These are phyloP conservation scores for Stichodactyla helianthus DNA, from an alignment of 64 coral and sea anemone genomes.

Conservation along the genomic window DNA sequence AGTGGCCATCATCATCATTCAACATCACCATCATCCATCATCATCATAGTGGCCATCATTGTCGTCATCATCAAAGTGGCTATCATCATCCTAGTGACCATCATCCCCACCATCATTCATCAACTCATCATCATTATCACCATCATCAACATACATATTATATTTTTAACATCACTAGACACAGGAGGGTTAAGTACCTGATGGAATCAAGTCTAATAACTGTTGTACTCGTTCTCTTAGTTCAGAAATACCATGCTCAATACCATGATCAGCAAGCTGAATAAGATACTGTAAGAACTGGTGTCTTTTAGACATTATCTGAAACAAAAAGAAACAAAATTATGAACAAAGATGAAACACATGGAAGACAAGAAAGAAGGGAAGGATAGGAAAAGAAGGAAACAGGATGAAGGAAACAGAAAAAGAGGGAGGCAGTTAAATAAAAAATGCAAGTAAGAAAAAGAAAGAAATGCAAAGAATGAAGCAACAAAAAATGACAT, in stretches of 20 bases:
- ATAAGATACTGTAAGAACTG: slow-evolving; percentile 81
- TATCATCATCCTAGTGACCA: no score
- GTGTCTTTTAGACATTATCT: slow-evolving; percentile 93
- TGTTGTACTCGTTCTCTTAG: slow-evolving; percentile 88
- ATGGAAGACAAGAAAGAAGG: neutral
- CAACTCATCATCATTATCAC: no score
- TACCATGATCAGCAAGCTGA: slow-evolving; percentile 77
- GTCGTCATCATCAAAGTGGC: no score
- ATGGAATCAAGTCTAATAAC: slow-evolving; percentile 86
- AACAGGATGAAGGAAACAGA: neutral
- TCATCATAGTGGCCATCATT: no score
- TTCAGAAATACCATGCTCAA: slow-evolving; percentile 76
- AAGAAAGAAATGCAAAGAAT: neutral
- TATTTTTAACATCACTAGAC: no score
- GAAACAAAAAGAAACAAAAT: slow-evolving; percentile 1
- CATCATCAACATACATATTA: no score
- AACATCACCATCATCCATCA: neutral
- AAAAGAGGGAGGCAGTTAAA: neutral
- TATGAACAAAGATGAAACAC: neutral
- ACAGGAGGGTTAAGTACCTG: slow-evolving; percentile 40
- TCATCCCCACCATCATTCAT: neutral
- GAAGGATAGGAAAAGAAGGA: neutral
- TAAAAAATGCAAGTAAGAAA: neutral
- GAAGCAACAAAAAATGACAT: no score
- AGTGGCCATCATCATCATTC: neutral